phyloP scores from a whole-genome alignment of 1,140 invertebrate genomes.

The Musca domestica region DNA sequence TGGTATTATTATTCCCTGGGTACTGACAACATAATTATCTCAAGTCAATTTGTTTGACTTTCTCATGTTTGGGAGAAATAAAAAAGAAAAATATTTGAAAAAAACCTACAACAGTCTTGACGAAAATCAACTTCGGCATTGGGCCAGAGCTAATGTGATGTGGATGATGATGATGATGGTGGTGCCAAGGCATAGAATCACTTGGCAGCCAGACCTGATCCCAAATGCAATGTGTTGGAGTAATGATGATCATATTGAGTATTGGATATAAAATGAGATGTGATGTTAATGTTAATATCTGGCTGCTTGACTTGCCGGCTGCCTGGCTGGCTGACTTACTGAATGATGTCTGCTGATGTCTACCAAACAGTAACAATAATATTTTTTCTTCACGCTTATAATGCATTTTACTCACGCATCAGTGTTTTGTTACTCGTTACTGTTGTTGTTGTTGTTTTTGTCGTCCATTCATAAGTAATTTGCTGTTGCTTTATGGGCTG shows the following conservation, averaged over 20 bases:
- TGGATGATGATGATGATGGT: neutral
- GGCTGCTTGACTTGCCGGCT: too few relatives aligned
- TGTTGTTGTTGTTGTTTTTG: slow-evolving; percentile 7
- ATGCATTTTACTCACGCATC: slow-evolving; percentile 23
- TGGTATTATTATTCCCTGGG: neutral
- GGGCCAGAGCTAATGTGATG: neutral
- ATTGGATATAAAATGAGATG: slow-evolving; percentile 6
- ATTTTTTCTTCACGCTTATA: slow-evolving; percentile 19
- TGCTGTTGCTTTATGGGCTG: neutral
- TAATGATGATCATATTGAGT: neutral
- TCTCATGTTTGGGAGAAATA: neutral
- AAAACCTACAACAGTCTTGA: too few relatives aligned
- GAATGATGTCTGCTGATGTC: too few relatives aligned
- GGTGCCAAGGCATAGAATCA: neutral
- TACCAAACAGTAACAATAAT: neutral
- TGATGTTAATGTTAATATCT: slow-evolving; percentile 12
- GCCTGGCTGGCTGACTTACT: too few relatives aligned
- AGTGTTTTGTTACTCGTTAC: slow-evolving; percentile 10
- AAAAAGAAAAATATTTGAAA: too few relatives aligned
- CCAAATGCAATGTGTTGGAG: neutral
- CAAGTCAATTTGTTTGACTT: neutral
- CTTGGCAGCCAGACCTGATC: neutral
- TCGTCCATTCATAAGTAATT: neutral
- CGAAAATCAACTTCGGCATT: neutral
- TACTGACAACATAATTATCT: slow-evolving; percentile 21